Evolutionary conservation across 2,113 vertebrate species (phyloP), one percentile per base, ranked within the genome.

Genomic region (Poecilia latipinna): DNA sequence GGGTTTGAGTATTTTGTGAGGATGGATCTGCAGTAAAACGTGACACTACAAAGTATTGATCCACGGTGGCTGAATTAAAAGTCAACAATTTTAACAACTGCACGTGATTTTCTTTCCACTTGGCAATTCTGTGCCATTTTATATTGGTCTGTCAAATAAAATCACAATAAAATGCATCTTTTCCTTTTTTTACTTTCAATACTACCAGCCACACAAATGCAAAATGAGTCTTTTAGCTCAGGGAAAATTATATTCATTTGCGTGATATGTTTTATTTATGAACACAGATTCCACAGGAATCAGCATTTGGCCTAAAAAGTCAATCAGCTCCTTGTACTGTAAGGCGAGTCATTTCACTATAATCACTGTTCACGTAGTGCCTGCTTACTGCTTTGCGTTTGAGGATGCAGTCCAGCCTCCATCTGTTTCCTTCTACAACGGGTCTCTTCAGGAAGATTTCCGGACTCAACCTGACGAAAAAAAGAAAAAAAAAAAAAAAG

Each of bases 381-480:
- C 8, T 7, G 95, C 97, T 93, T 90, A 99, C 98, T 19, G 98
- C 98, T 91, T 99, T 99, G 70, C 97, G 93, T 85, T 95, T 98
- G 66, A 99, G 96, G 89, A 97, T 93, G 78, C 93, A 98, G 92
- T 99, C 98, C 76, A 99, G 88, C 57, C 98, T 94, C 98, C 98
- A 99, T 31, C 93, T 94, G 91, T 99, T 99, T 12, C 98, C 98
- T 86, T 99, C 98, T 44, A 99, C 96, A 54, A 99, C 97, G 0
- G 98, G 98, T 8, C 98, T 95, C 89, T 99, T 99, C 80, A 99
- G 90, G 87, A 99, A 99, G 86, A 99, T 98, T 92, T 99, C 98
- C 39, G 98, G 98, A 93, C 98, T 99, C 82, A 99, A 86, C 97
- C 97, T 95, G 77, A 57, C 0, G 62, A 10, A 42, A 31, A 24